These are phyloP conservation scores for Margarornis squamiger DNA, from an alignment of 2,797 vertebrate species.

Conservation along the genomic window DNA sequence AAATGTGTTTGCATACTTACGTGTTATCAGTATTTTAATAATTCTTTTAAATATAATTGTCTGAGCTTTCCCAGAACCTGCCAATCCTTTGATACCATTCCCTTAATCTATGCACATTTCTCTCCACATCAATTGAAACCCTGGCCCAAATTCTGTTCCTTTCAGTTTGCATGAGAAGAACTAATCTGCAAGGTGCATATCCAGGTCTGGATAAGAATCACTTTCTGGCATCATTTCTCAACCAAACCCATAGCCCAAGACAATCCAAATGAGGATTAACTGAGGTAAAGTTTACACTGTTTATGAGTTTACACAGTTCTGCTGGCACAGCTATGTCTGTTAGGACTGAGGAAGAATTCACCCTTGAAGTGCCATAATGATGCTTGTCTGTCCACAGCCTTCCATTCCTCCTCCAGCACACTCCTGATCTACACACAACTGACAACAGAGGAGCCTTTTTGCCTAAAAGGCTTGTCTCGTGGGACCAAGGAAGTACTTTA, in stretches of 20 bases:
- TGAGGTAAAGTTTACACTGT: not conserved
- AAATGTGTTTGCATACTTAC: not conserved
- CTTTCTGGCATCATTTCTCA: not conserved
- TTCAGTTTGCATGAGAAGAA: not conserved
- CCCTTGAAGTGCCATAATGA: not conserved
- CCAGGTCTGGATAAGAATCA: not conserved
- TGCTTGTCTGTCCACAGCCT: not conserved
- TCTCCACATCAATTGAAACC: not conserved
- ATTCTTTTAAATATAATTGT: not conserved
- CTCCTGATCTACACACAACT: fast-evolving
- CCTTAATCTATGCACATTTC: not conserved
- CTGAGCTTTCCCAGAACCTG: not conserved
- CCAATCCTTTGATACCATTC: not conserved
- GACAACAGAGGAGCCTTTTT: not conserved
- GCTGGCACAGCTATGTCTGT: not conserved
- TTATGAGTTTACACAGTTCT: conserved; percentile 16
- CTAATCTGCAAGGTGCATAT: not conserved
- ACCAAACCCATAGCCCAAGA: not conserved
- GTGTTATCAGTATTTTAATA: not conserved
- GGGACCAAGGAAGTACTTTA: not conserved
- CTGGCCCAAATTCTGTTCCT: not conserved
- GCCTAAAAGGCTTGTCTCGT: not conserved
- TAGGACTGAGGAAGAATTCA: not conserved
- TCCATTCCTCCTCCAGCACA: not conserved
- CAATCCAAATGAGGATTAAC: not conserved